Evolutionary conservation across 2,888 invertebrate species (phyloP).

Genomic region (Tetragnatha montana): DNA sequence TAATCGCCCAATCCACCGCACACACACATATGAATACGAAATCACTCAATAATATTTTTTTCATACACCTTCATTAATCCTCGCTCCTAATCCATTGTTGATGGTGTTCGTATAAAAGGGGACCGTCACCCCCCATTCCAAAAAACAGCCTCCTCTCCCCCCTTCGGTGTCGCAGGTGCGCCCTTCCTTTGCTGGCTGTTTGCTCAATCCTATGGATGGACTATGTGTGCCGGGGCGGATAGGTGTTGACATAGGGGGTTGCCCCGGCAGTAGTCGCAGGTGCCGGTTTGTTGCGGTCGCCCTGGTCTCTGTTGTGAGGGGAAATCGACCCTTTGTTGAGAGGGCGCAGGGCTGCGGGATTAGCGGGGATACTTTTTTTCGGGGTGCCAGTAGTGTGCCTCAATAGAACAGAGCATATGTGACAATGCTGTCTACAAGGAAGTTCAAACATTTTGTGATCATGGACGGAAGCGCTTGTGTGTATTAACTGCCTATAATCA

Average conservation of each 20-base stretch:
- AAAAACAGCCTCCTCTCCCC: background rate
- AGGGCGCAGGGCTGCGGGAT: background rate
- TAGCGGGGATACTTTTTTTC: background rate
- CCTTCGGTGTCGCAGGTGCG: conserved; percentile 59
- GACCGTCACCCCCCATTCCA: background rate
- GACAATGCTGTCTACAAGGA: too few species aligned
- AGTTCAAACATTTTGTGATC: too few species aligned
- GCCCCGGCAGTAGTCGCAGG: conserved; percentile 53
- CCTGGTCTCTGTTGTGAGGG: conserved; percentile 50
- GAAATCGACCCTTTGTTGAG: conserved; percentile 44
- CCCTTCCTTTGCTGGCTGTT: conserved; percentile 43
- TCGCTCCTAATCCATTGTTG: conserved; percentile 21
- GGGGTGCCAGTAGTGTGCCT: too few species aligned
- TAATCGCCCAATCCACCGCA: background rate
- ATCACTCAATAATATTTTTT: background rate
- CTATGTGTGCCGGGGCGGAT: conserved; percentile 5
- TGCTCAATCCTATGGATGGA: conserved; percentile 47
- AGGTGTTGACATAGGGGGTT: conserved; percentile 57
- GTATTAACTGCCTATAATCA: too few species aligned
- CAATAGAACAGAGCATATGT: too few species aligned
- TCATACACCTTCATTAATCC: conserved; percentile 21
- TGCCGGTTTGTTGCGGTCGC: conserved; percentile 70
- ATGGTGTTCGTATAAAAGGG: conserved; percentile 9
- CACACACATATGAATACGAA: conserved; percentile 7
- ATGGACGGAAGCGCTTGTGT: too few species aligned